Percentiles rank a stretch among this genome's conserved stretches.
Evolutionary conservation across 2,797 vertebrate genomes (phyloP).

Genomic region (Cygnus olor): DNA sequence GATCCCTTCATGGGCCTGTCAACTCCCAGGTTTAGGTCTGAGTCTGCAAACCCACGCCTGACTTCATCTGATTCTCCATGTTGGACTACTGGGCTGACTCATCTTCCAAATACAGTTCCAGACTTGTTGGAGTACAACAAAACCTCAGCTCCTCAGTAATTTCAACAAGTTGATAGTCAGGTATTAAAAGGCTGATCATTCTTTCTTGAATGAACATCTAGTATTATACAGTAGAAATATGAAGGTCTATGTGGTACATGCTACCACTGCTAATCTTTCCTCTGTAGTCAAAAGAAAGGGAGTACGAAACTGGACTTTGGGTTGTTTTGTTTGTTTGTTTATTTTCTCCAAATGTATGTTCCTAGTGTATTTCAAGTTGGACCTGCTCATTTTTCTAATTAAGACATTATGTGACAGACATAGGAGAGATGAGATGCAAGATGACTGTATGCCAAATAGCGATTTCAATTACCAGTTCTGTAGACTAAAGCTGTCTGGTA

Average conservation of each 20-base stretch:
- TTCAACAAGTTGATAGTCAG: conserved; percentile 31
- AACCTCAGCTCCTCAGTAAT: conserved; percentile 25
- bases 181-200: conserved; percentile 23
- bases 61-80: not conserved
- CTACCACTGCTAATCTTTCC: not conserved
- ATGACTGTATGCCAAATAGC: conserved; percentile 45
- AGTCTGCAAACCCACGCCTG: not conserved
- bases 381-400: conserved; percentile 62
- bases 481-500: conserved; percentile 47
- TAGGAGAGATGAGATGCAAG: conserved; percentile 43
- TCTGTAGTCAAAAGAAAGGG: not conserved
- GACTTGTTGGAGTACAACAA: conserved; percentile 16
- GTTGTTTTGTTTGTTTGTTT: not conserved
- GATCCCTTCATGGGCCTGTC: not conserved
- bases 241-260: not conserved
- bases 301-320: not conserved
- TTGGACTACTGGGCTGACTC: conserved; percentile 16
- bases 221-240: conserved; percentile 2
- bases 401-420: conserved; percentile 46
- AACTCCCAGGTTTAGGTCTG: conserved; percentile 7
- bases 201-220: not conserved
- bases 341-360: not conserved
- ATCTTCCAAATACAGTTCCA: conserved; percentile 14
- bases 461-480: conserved; percentile 27
- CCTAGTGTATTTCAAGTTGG: conserved; percentile 21